Evolutionary conservation across 2,797 vertebrate genomes (phyloP).

Genomic region (Chrysocyon brachyurus): DNA sequence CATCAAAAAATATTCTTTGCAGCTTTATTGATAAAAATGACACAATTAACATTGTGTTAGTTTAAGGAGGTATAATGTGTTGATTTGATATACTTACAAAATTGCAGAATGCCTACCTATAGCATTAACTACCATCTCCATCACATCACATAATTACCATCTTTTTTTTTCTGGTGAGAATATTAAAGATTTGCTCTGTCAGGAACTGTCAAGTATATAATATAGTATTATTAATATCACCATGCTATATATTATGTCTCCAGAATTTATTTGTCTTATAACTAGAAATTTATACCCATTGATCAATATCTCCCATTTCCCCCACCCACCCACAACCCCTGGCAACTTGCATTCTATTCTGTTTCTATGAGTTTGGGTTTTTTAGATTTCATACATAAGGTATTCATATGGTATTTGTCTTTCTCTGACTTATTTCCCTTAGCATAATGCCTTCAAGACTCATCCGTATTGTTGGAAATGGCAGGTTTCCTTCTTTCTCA

Average conservation of each 20-base stretch:
- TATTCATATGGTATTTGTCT: background rate
- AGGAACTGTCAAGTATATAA: background rate
- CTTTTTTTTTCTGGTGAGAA: background rate
- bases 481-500: background rate
- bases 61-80: background rate
- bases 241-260: background rate
- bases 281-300: background rate
- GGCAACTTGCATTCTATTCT: background rate
- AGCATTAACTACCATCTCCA: background rate
- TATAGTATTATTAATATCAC: background rate
- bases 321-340: background rate
- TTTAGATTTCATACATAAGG: background rate
- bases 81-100: background rate
- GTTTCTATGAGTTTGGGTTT: background rate
- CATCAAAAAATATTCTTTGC: background rate
- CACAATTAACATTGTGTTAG: background rate
- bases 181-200: background rate
- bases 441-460: background rate
- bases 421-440: background rate
- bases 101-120: background rate
- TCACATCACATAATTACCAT: background rate
- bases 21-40: background rate
- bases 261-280: background rate
- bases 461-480: background rate
- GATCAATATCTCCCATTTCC: background rate